Base-by-base conservation (phyloP, 1,140 invertebrate genomes). In the Eupristina koningsbergeri region DNA sequence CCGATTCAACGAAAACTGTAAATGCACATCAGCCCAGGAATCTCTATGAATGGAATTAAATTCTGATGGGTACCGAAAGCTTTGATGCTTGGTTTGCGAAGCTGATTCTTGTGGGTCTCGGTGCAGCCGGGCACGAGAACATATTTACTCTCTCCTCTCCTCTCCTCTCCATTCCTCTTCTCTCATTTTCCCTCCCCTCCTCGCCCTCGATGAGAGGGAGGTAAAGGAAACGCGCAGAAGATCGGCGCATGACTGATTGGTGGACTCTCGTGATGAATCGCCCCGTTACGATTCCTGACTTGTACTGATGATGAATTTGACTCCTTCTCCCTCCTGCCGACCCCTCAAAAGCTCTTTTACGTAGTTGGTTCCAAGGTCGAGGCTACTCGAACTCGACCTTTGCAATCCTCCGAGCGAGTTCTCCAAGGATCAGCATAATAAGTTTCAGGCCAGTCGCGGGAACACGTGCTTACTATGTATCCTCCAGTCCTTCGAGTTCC, bases 201-300 rank as follows among this genome's bases (percentile, higher is more conserved):
- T 79, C 34, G n/a, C 19, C 36, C 81, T 86, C 75, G 83, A 31
- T 29, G 74, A 76, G 17, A 11, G 41, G 41, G 41, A 11, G 41
- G 11, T 11, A 5, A 11, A 11, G 63, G 53, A 34, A 73, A 87
- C 86, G 87, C 86, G 85, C 86, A 88, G 88, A 87, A 87, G 88
- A 88, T 89, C 88, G 85, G 86, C 73, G 83, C 86, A 92, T 92
- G 90, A 91, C 90, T 90, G 90, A 91, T 92, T 89, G 89, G 89
- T 86, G 84, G 85, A 85, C 86, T 82, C 89, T 86, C 86, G 87
- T 92, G 90, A 92, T 92, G 89, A 91, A 92, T 91, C 90, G 90
- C 88, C 87, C 88, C 88, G 89, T 89, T 91, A 90, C 91, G 89
- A 92, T 91, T 92, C 88, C 86, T 89, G 89, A 89, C 90, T 91